Conservation (phyloP, 2,888 invertebrate species). For the Hetaerina titia region DNA sequence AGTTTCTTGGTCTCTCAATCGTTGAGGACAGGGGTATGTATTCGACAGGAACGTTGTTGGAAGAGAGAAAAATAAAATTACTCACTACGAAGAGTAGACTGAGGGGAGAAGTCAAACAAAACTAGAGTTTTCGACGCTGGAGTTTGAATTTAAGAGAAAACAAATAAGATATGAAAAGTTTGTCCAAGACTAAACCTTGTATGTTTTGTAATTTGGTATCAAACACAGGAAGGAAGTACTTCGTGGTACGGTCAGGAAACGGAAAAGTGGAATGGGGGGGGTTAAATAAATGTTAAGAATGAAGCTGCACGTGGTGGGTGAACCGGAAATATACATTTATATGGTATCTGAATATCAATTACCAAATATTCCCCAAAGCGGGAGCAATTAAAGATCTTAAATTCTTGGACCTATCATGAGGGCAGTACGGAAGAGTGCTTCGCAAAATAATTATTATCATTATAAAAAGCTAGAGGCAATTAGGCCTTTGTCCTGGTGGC, state of each 20-base stretch:
- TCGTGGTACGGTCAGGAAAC: neutral
- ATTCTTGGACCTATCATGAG: no score
- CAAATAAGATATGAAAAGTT: slow-evolving; percentile 48
- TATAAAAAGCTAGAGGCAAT: no score
- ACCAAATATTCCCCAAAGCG: no score
- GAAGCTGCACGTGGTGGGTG: no score
- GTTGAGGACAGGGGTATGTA: neutral
- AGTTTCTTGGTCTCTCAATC: neutral
- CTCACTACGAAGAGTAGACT: neutral
- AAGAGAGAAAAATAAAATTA: neutral
- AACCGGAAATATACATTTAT: no score
- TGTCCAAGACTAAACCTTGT: neutral
- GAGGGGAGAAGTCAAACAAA: slow-evolving; percentile 27
- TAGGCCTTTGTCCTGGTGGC: no score
- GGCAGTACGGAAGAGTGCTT: no score
- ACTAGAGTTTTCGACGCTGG: neutral
- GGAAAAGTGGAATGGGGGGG: neutral
- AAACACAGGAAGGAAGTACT: neutral
- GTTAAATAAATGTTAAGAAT: no score
- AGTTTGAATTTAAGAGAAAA: slow-evolving; percentile 43
- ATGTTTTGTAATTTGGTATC: slow-evolving; percentile 29
- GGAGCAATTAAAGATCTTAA: no score
- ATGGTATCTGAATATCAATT: no score
- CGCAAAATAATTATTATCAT: no score
- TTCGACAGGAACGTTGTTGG: neutral